Evolutionary conservation across 2,113 vertebrate genomes (phyloP).

Genomic region (Mesembrinibis cayennensis): DNA sequence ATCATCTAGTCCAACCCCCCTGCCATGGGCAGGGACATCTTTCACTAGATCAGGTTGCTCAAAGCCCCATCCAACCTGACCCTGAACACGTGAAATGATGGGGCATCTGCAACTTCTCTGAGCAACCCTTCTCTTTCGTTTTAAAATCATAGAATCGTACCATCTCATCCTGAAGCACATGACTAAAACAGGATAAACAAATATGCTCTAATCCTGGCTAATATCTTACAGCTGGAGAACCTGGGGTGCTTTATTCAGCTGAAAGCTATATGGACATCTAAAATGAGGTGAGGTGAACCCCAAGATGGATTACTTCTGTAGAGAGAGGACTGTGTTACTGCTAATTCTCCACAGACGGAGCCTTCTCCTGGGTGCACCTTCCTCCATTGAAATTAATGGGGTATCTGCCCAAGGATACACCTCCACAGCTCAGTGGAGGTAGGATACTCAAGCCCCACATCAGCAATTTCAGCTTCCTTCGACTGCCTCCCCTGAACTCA

Average conservation of each 20-base stretch:
- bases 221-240: neutral
- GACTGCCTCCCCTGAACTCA: accelerated
- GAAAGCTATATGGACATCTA: neutral
- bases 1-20: neutral
- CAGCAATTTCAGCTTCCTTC: accelerated
- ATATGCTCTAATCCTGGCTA: neutral
- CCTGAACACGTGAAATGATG: neutral
- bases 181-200: neutral
- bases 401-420: neutral
- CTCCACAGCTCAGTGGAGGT: neutral
- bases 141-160: neutral
- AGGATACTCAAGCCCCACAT: neutral
- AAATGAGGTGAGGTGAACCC: neutral
- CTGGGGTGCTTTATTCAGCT: neutral
- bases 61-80: neutral
- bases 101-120: neutral
- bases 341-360: neutral
- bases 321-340: neutral
- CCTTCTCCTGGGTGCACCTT: neutral
- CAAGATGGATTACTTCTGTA: neutral
- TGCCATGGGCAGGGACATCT: neutral
- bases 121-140: neutral
- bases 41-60: neutral
- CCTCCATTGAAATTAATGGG: neutral
- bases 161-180: neutral